Evolutionary conservation across 2,888 invertebrate genomes (phyloP), one percentile per base, ranked within the genome.

Genomic region (Therioaphis trifolii): DNA sequence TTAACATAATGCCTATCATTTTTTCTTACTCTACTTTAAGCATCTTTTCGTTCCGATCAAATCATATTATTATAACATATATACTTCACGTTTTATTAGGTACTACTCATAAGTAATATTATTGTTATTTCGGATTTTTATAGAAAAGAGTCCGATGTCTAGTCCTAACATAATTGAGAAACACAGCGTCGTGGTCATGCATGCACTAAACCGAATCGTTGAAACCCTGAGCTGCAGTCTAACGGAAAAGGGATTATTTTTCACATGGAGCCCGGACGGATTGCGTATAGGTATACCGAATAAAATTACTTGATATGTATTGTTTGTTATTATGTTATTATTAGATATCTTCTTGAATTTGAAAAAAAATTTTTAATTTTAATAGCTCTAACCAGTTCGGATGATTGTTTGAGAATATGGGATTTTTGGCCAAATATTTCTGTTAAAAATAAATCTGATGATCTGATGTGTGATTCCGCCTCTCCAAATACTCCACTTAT

Each of bases 371-470:
- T 77, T 29, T 12, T 77, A 0, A 5, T 61, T 77, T 29, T 3
- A 14, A 7, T 35, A 82, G 82, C 82, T 18, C 1, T 74, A 24
- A 40, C 82, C 18, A 63, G 52, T 27, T 61, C 82, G n/a, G 82
- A 82, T 14, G 74, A 82, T 7, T 82, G 72, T 0, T 14, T 82
- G 63, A 74, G 40, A 21, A 82, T 82, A 82, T 82, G 74, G 82
- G 52, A 82, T 27, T 82, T 82, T 49, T 80, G 43, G 58, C 80
- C 80, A 18, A 49, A 61, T 29, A 3, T 18, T 4, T 21, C 21
- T 12, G 24, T 43, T 7, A 43, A n/a, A n/a, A 27, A 14, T 35
- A 66, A 35, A 68, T 9, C 49, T 9, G 7, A 63, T n/a, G 4
- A 29, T 29, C 24, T 11, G 4, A 15, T n/a, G 7, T 21, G n/a